phyloP scores from a whole-genome alignment of 2,113 vertebrate genomes.

The Centropus unirufus region DNA sequence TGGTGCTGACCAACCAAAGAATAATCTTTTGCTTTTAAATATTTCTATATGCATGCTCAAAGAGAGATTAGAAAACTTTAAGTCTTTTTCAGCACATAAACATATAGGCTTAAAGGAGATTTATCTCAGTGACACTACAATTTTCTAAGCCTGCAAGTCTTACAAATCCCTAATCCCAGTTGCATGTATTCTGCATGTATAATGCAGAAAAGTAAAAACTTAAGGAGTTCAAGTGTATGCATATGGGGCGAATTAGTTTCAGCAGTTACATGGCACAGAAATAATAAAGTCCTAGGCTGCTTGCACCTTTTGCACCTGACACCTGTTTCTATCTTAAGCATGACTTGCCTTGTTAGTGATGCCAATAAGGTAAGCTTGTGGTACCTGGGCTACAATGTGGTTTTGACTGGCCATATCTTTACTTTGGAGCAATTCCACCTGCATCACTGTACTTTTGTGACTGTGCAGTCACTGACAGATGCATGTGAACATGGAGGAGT shows the following conservation, averaged over 20 bases:
- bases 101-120: neutral
- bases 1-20: neutral
- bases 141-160: neutral
- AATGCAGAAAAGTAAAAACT: neutral
- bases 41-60: neutral
- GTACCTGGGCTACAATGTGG: neutral
- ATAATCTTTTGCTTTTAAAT: neutral
- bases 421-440: constrained; percentile 20
- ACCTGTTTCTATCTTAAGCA: neutral
- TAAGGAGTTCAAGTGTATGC: neutral
- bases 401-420: neutral
- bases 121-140: neutral
- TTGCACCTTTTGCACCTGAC: neutral
- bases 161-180: neutral
- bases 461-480: neutral
- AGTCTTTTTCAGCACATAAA: neutral
- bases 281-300: neutral
- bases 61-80: neutral
- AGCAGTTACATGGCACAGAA: neutral
- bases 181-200: neutral
- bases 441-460: neutral
- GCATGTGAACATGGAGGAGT: neutral
- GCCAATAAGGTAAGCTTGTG: constrained; percentile 31
- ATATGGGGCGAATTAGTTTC: neutral
- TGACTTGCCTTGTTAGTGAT: neutral